Conservation (phyloP, 2,888 invertebrate species). For the Caenorhabditis imperialis region DNA sequence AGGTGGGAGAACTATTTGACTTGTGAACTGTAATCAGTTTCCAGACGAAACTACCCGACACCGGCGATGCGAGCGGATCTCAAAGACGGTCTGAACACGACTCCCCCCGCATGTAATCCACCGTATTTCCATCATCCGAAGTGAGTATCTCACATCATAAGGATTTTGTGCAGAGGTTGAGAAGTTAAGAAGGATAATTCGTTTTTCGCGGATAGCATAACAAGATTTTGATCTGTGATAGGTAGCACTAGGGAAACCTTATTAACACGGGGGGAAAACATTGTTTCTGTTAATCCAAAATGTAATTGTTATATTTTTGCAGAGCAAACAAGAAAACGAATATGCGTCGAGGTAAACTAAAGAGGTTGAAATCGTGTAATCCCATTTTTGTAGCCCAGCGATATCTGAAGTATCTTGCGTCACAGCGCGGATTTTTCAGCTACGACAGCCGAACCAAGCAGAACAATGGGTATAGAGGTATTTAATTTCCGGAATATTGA, state of each 20-base stretch:
- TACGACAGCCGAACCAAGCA: constrained; percentile 2
- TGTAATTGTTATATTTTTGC: constrained; percentile 10
- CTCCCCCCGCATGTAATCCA: neutral
- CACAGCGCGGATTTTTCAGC: neutral
- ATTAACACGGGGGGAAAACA: too few species aligned
- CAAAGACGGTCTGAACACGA: constrained; percentile 3
- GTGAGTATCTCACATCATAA: too few species aligned
- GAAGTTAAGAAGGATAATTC: too few species aligned
- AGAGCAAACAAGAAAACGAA: constrained; percentile 24
- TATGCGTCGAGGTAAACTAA: constrained; percentile 4
- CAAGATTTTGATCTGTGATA: too few species aligned
- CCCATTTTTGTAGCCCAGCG: neutral
- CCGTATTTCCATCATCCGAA: constrained; percentile 14
- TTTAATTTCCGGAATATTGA: neutral
- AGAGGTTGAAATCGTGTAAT: neutral
- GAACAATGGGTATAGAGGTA: constrained; percentile 9
- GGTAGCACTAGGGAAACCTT: too few species aligned
- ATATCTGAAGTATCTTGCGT: constrained; percentile 7
- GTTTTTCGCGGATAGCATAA: too few species aligned
- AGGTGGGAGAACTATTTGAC: constrained; percentile 16
- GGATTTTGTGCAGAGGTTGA: too few species aligned
- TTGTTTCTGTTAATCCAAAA: too few species aligned
- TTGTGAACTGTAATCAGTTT: neutral
- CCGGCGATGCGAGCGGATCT: constrained; percentile 11
- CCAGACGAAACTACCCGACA: constrained; percentile 22